A percentile compares a stretch with the other conserved stretches of the same genome.
phyloP scores from a whole-genome alignment of 2,113 vertebrate species.

The Aphelocoma coerulescens region DNA sequence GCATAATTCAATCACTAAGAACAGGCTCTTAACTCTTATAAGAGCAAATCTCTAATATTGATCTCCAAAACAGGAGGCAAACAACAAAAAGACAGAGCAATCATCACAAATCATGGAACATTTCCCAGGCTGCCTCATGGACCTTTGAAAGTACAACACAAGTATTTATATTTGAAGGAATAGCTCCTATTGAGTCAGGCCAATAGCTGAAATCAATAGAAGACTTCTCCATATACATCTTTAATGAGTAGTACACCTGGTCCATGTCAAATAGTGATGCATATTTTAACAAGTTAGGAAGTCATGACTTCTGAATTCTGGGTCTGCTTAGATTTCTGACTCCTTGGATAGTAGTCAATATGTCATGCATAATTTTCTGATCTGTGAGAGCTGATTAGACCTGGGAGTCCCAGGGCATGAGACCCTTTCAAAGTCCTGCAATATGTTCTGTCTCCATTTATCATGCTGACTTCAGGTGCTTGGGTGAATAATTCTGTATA shows the following conservation, averaged over 20 bases:
- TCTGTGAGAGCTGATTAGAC: background rate
- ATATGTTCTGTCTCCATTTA: background rate
- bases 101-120: background rate
- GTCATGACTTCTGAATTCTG: background rate
- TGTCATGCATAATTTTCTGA: background rate
- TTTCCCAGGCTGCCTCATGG: background rate
- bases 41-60: constrained; percentile 31
- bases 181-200: background rate
- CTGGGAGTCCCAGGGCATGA: background rate
- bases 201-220: background rate
- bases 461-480: background rate
- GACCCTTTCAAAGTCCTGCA: background rate
- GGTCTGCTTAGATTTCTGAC: background rate
- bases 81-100: background rate
- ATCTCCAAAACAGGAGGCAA: constrained; percentile 34
- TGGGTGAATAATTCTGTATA: background rate
- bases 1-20: constrained; percentile 28
- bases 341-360: background rate
- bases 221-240: background rate
- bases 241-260: background rate
- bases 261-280: background rate
- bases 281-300: background rate
- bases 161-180: background rate
- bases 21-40: constrained; percentile 11
- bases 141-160: background rate